These are phyloP conservation scores for Meloidogyne floridensis DNA, from an alignment of 1,140 invertebrate species.

Conservation along the genomic window DNA sequence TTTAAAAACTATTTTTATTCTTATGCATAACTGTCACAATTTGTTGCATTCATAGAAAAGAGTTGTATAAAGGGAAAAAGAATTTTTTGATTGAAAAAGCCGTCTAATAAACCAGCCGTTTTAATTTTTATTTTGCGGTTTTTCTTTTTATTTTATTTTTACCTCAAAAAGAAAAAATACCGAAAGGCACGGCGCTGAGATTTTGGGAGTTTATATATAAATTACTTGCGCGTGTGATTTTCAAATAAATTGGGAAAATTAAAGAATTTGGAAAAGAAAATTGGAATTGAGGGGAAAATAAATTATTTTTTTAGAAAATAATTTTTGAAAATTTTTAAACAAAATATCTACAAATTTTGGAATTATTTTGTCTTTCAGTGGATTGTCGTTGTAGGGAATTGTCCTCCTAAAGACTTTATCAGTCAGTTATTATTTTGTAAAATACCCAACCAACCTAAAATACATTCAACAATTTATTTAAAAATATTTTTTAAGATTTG, in stretches of 20 bases:
- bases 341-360: no score
- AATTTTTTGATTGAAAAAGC: background rate
- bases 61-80: background rate
- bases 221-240: background rate
- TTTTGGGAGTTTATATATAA: background rate
- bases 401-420: no score
- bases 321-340: no score
- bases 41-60: background rate
- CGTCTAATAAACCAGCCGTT: background rate
- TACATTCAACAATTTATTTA: no score
- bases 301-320: background rate
- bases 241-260: background rate
- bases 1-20: background rate
- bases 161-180: background rate
- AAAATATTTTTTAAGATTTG: no score
- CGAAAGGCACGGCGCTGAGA: slow-evolving; percentile 4
- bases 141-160: background rate
- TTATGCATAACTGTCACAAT: background rate
- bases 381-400: no score
- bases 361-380: no score
- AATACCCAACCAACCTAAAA: no score
- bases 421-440: no score
- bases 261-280: background rate
- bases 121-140: background rate
- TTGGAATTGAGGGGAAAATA: background rate